Conservation (phyloP, 2,113 vertebrate species). For the Misgurnus anguillicaudatus region DNA sequence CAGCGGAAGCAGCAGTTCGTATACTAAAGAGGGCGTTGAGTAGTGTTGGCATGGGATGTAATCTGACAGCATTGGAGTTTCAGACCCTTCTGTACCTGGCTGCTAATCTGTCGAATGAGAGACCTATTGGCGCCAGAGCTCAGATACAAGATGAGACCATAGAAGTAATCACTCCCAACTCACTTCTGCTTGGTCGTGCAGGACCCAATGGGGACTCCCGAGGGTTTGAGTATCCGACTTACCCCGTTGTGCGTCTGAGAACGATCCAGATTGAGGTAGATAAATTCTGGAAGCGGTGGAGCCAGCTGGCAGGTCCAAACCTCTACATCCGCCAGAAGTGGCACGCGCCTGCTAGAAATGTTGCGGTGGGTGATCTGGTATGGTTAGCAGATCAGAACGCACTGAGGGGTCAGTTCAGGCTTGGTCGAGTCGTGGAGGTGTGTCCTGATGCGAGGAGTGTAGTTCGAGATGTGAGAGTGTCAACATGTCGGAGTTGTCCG, state of each 20-base stretch:
- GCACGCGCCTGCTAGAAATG: conserved; percentile 29
- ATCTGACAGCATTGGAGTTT: conserved; percentile 19
- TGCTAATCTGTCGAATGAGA: conserved; percentile 30
- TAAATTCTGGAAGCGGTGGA: conserved; percentile 22
- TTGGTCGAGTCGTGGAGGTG: conserved; percentile 27
- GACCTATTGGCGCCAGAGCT: conserved; percentile 11
- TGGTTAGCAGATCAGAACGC: conserved; percentile 8
- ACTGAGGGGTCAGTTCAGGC: conserved; percentile 24
- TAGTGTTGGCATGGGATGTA: not conserved
- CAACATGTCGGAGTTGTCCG: conserved; percentile 27
- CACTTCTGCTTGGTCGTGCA: no score
- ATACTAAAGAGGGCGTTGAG: conserved; percentile 21
- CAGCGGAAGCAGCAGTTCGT: conserved; percentile 37
- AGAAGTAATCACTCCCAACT: conserved; percentile 1
- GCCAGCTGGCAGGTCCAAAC: not conserved
- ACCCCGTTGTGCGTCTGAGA: conserved; percentile 10
- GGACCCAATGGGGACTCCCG: not conserved
- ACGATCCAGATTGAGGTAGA: conserved; percentile 4
- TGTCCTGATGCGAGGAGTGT: no score
- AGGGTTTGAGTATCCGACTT: conserved; percentile 2
- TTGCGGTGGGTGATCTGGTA: conserved; percentile 28
- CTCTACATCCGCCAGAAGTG: conserved; percentile 13
- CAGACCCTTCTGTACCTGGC: conserved; percentile 41
- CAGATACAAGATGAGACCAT: conserved; percentile 14
- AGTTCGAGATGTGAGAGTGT: conserved; percentile 41